Base-by-base conservation (phyloP, 1,140 invertebrate genomes). In the Hesperophylax magnus region DNA sequence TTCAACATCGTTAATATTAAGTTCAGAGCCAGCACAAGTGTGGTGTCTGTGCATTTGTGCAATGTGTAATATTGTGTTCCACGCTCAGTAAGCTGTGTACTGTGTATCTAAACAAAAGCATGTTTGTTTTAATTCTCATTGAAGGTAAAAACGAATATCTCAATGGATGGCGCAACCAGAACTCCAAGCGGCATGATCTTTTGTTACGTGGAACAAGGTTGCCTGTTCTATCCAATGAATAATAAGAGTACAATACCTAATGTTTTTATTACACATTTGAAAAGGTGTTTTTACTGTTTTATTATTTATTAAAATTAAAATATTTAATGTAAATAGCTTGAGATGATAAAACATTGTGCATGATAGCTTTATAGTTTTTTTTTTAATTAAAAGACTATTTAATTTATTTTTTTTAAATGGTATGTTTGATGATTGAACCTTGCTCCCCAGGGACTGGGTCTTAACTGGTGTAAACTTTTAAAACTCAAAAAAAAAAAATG, bases 121-220 rank as follows among this genome's bases (percentile, higher is more conserved):
- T 61, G 58, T 61, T 61, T 61, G 58, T 61, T 61, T 61, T 61
- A 20, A 20, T 61, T 61, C 58, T 24, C 58, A 22, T 61, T 61
- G 58, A 22, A 24, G 58, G 18, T 61, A 61, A 61, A 61, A 61
- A 22, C 20, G 58, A 22, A 24, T 61, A 61, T 61, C 58, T 61
- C 18, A 24, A 24, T 61, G 58, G 58, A 61, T 61, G 58, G 18
- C 58, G 58, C 9, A 61, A 61, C 58, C 20, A 11, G 58, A 2
- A 20, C 20, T 61, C 14, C 58, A 22, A 61, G 58, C 58, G 58
- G 58, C 58, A 61, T 20, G 58, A 61, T 61, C 58, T 61, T 22
- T 61, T 61, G 58, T 61, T 61, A 61, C 24, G 20, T 3, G 11
- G n/a, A 8, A 18, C 58, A 61, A 24, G 58, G 58, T 61, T 61